Base-by-base conservation (phyloP, 1,140 invertebrate genomes). In the Littorina saxatilis region DNA sequence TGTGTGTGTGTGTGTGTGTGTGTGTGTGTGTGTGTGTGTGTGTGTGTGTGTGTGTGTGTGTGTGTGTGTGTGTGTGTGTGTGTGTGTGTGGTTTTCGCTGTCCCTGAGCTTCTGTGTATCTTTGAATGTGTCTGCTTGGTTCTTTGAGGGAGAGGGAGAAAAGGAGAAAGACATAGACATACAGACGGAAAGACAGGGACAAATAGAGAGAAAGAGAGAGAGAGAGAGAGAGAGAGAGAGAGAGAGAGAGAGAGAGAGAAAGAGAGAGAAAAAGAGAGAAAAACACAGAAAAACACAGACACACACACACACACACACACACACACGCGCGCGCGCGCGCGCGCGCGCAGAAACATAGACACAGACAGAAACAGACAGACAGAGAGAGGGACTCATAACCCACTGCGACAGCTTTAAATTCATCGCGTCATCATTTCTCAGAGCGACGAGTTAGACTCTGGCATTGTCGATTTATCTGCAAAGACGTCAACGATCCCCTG, bases 231-330 rank as follows among this genome's bases (percentile, higher is more conserved):
- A 58, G 55, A 58, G 55, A 58, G 55, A 58, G 55, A 58, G 55
- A 58, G 55, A 58, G 55, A 58, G 55, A 58, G 55, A 58, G 55
- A 58, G 55, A 58, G 55, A 58, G 55, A 58, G 55, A 58, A 23
- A 58, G 55, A 58, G 55, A 58, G 55, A 58, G 55, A 58, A 23
- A 58, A 23, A 58, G 55, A 58, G 55, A 58, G 55, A 58, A 4
- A 58, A 23, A 58, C 9, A 58, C 9, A 58, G 15, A 58, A 23
- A 58, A 4, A 58, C 9, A 58, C 9, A 58, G 15, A 58, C 9
- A 58, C 9, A 58, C 47, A 50, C 47, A 50, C 47, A 50, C 47
- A 50, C 47, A 50, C 47, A 50, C 47, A 50, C 47, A 50, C 75
- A 52, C 11, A 55, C 75, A 55, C 75, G n/a, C 11, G 35, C 75